phyloP scores from a whole-genome alignment of 1,140 invertebrate species.

The Matsumurasca onukii region DNA sequence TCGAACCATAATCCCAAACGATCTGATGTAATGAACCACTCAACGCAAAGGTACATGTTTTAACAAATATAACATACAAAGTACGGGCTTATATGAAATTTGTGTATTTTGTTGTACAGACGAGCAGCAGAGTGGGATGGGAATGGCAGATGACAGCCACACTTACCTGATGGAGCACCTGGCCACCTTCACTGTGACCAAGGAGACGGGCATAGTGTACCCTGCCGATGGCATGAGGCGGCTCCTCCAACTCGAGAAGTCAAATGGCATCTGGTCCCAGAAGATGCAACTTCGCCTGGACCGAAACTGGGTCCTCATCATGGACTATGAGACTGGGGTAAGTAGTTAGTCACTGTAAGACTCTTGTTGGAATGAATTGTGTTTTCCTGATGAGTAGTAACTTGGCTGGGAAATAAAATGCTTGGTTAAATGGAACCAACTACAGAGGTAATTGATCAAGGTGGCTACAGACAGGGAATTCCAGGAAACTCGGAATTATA shows the following conservation, averaged over 20 bases:
- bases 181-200: constrained; percentile 94
- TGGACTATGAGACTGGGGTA: constrained; percentile 96
- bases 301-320: constrained; percentile 84
- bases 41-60: background rate
- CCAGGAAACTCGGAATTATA: too few species aligned
- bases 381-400: too few species aligned
- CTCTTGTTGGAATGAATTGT: too few species aligned
- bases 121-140: constrained; percentile 41
- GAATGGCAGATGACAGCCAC: constrained; percentile 60
- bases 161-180: constrained; percentile 94
- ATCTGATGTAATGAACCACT: background rate
- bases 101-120: constrained; percentile 20
- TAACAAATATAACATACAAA: background rate
- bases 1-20: background rate
- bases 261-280: constrained; percentile 98
- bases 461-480: too few species aligned
- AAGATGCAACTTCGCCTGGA: constrained; percentile 93
- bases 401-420: too few species aligned
- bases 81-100: constrained; percentile 1
- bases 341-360: constrained; percentile 50
- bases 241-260: constrained; percentile 94
- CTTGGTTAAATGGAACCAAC: too few species aligned
- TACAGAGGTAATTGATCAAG: too few species aligned
- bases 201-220: constrained; percentile 83
- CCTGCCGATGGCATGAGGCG: constrained; percentile 94